Conservation (phyloP, 1,140 invertebrate species). For the Ceratosolen solmsi region DNA sequence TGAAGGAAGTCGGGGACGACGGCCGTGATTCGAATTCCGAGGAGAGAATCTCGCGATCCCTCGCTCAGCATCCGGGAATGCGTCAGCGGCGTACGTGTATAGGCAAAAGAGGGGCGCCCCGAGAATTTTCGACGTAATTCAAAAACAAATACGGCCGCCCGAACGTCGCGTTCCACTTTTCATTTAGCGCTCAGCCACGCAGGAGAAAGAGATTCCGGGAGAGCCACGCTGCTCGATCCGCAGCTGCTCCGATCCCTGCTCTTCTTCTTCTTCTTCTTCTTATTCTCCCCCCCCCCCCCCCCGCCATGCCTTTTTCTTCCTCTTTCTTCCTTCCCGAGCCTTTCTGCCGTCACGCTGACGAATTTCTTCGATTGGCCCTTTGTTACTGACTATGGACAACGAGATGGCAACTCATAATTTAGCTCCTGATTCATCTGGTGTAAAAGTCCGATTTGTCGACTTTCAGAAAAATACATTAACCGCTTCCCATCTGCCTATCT, state of each 20-base stretch:
- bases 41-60: slow-evolving; percentile 13
- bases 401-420: neutral
- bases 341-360: no score
- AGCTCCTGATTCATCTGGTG: neutral
- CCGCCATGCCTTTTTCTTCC: neutral
- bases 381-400: neutral
- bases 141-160: slow-evolving; percentile 41
- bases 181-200: neutral
- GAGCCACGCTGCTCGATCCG: neutral
- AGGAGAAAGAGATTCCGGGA: slow-evolving; percentile 17
- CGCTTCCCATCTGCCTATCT: neutral
- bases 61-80: slow-evolving; percentile 29
- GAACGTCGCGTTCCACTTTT: slow-evolving; percentile 33
- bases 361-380: slow-evolving; percentile 8
- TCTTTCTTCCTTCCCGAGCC: neutral
- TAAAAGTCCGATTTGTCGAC: neutral
- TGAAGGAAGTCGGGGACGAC: neutral
- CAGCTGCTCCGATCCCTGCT: neutral
- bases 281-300: neutral
- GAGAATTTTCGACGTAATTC: slow-evolving; percentile 42
- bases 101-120: neutral
- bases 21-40: slow-evolving; percentile 46
- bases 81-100: neutral
- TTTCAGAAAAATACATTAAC: neutral
- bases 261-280: neutral